Evolutionary conservation across 2,888 invertebrate genomes (phyloP).

Genomic region (Eustalomyia histrio): DNA sequence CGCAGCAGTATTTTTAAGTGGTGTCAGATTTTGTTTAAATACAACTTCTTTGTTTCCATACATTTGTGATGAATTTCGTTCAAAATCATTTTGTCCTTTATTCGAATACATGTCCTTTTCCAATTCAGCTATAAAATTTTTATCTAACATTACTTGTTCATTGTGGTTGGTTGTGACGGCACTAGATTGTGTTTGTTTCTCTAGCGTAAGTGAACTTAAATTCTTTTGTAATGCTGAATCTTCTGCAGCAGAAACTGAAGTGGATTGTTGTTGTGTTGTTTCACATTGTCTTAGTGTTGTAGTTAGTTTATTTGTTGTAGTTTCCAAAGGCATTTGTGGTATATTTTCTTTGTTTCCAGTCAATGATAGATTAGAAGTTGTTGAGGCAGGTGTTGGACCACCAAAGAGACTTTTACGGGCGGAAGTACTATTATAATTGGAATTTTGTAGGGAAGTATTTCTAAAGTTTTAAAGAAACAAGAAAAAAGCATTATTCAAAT

Average conservation of each 20-base stretch:
- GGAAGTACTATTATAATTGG: constrained; percentile 68
- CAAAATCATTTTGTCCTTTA: constrained; percentile 76
- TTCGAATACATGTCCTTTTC: constrained; percentile 82
- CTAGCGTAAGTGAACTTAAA: constrained; percentile 73
- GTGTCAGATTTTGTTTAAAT: constrained; percentile 76
- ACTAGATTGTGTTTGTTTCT: constrained; percentile 63
- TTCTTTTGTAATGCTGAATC: constrained; percentile 73
- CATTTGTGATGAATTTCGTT: constrained; percentile 76
- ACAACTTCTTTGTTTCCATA: constrained; percentile 76
- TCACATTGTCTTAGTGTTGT: constrained; percentile 46
- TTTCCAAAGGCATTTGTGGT: constrained; percentile 66
- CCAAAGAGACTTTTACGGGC: constrained; percentile 74
- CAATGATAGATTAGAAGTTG: constrained; percentile 35
- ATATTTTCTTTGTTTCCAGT: constrained; percentile 75
- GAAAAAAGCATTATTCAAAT: not conserved
- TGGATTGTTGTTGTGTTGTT: constrained; percentile 28
- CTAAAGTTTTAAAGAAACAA: constrained; percentile 7
- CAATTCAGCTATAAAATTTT: constrained; percentile 83
- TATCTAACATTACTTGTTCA: constrained; percentile 80
- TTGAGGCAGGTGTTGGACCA: constrained; percentile 4
- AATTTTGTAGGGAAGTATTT: constrained; percentile 56
- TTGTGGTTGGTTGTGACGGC: constrained; percentile 3
- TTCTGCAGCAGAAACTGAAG: constrained; percentile 48
- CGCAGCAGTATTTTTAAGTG: constrained; percentile 70
- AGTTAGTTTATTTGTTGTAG: constrained; percentile 15